Evolutionary conservation across 2,888 invertebrate species (phyloP).

Genomic region (Thecocarcelia acutangulata): DNA sequence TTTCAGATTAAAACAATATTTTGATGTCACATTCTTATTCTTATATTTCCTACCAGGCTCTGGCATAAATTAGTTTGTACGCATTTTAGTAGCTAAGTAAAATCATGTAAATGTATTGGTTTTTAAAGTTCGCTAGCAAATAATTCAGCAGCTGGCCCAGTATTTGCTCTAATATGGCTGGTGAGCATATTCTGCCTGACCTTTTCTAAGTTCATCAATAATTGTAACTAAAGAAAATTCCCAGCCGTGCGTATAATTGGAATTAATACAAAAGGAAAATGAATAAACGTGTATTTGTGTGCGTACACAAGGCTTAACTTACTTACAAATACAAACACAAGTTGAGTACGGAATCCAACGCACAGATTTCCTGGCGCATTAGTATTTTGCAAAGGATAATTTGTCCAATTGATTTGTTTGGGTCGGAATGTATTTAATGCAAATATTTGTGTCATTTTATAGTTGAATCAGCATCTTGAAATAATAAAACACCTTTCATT

Average conservation of each 20-base stretch:
- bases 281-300: constrained; percentile 27
- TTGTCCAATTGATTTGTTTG: constrained; percentile 13
- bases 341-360: not conserved
- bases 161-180: not conserved
- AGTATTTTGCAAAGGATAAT: constrained; percentile 21
- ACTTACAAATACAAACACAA: not conserved
- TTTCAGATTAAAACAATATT: no score
- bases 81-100: no score
- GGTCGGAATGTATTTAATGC: no score
- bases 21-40: no score
- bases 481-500: no score
- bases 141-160: not conserved
- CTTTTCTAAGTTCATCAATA: constrained; percentile 57
- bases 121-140: no score
- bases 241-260: constrained; percentile 79
- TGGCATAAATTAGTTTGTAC: no score
- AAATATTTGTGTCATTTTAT: no score
- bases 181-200: constrained; percentile 2
- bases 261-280: constrained; percentile 77
- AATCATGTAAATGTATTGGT: no score
- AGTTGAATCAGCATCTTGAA: no score
- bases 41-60: no score
- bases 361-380: constrained; percentile 17
- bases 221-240: constrained; percentile 72
- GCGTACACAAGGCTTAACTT: not conserved